A percentile compares a stretch with the other conserved stretches of the same genome.
Evolutionary conservation across 2,888 invertebrate genomes (phyloP).

Genomic region (Melipona bicolor): DNA sequence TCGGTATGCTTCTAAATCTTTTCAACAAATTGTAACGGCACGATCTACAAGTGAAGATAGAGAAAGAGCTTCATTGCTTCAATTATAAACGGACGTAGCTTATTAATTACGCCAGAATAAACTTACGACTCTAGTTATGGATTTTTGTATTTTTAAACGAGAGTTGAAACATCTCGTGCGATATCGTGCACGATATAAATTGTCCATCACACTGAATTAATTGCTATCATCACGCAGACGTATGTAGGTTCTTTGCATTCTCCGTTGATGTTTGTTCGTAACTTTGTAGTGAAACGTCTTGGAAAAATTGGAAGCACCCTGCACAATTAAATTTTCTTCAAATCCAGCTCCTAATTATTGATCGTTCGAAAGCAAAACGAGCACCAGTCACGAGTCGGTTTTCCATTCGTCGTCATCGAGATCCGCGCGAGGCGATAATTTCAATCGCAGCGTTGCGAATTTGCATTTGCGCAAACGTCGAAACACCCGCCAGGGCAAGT

Average conservation of each 20-base stretch:
- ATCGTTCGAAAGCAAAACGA: background rate
- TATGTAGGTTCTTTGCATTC: no score
- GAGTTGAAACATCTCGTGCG: background rate
- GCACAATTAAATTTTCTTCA: no score
- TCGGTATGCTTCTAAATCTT: background rate
- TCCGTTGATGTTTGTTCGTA: no score
- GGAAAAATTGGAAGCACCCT: no score
- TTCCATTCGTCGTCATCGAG: background rate
- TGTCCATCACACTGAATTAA: no score
- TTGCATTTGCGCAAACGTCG: constrained; percentile 30
- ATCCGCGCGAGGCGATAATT: constrained; percentile 17
- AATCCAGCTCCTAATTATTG: background rate
- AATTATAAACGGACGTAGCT: background rate
- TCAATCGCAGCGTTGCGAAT: constrained; percentile 5
- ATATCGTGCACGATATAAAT: no score
- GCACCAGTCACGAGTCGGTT: constrained; percentile 12
- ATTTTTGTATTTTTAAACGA: background rate
- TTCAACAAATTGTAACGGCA: background rate
- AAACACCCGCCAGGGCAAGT: background rate
- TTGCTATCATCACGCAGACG: no score
- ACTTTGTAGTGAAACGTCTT: no score
- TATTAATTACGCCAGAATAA: background rate
- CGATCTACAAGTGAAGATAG: background rate
- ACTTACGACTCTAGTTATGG: background rate
- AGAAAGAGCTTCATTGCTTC: background rate